Evolutionary conservation across 2,797 vertebrate species (phyloP), one percentile per base, ranked within the genome.

Genomic region (Crenuchus spilurus): DNA sequence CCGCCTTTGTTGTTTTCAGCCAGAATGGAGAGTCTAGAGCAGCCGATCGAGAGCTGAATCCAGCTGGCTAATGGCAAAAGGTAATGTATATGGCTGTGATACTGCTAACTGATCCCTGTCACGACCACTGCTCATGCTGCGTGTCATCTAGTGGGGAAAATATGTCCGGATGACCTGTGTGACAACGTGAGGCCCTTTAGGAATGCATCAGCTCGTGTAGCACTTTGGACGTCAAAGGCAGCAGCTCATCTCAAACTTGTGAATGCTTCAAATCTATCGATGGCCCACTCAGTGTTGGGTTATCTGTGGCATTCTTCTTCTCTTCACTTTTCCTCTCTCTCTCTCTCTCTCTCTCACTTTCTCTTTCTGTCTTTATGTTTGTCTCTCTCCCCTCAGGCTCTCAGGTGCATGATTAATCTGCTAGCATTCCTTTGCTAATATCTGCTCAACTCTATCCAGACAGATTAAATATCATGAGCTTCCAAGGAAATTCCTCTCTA

Each of bases 141-240:
- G 22, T 51, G 16, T 44, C 61, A 31, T 58, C 37, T 24, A 1
- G n/a, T n/a, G 30, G 72, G 64, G 42, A 31, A 67, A 39, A 26
- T 57, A 52, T 66, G 39, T 64, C 57, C 33, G 35, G 61, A 44
- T 14, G n/a, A 44, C 35, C 31, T 54, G 48, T 42, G 14, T 13
- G 44, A 5, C 60, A 72, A 52, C 55, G 54, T 69, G 68, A 73
- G 64, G 37, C 54, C 58, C 55, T 69, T 44, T 35, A 35, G 68
- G 75, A 75, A 77, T 72, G 75, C 49, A 64, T 41, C 48, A 61
- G 72, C 60, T 80, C 72, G 28, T 61, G 75, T 78, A 77, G 63
- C 63, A 31, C 44, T 54, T 37, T 16, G 46, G 35, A 49, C 14
- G 44, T 70, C 51, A 44, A 42, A 64, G 65, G 20, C 66, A 74